Conservation (phyloP, 64 coral and sea anemone genomes). For the Actinia tenebrosa region DNA sequence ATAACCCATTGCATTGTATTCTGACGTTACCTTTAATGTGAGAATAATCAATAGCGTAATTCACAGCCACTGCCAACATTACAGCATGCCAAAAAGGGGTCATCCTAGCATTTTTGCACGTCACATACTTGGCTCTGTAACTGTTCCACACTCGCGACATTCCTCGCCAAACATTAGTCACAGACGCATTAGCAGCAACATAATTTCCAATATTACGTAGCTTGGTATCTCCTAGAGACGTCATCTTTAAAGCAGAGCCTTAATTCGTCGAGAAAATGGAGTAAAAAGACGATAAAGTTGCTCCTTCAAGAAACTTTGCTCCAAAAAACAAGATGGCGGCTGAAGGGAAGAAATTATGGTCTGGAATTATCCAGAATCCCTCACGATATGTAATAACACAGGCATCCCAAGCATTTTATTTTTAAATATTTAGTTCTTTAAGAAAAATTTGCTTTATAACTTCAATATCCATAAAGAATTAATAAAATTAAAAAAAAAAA, state of each 20-base stretch:
- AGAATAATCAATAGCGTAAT: conserved; percentile 80
- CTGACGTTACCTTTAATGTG: conserved; percentile 59
- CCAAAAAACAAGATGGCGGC: conserved; percentile 43
- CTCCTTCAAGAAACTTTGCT: neutral
- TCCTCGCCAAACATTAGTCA: conserved; percentile 58
- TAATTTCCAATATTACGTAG: conserved; percentile 62
- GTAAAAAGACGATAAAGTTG: neutral
- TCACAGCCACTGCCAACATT: conserved; percentile 62
- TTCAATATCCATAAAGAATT: neutral
- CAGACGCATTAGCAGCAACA: conserved; percentile 51
- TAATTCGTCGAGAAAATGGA: neutral
- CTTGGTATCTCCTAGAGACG: conserved; percentile 76
- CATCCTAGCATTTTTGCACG: conserved; percentile 81
- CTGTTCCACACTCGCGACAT: conserved; percentile 80
- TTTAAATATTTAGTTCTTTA: neutral
- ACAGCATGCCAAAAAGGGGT: conserved; percentile 84
- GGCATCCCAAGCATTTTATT: neutral
- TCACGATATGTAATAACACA: neutral
- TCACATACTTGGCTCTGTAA: conserved; percentile 83
- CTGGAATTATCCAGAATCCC: conserved; percentile 1
- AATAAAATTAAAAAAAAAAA: neutral
- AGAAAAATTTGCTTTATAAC: neutral
- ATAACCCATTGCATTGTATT: neutral
- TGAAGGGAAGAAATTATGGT: conserved; percentile 14
- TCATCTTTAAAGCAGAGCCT: conserved; percentile 32